Evolutionary conservation across 2,113 vertebrate genomes (phyloP).

Genomic region (Bombycilla garrulus): DNA sequence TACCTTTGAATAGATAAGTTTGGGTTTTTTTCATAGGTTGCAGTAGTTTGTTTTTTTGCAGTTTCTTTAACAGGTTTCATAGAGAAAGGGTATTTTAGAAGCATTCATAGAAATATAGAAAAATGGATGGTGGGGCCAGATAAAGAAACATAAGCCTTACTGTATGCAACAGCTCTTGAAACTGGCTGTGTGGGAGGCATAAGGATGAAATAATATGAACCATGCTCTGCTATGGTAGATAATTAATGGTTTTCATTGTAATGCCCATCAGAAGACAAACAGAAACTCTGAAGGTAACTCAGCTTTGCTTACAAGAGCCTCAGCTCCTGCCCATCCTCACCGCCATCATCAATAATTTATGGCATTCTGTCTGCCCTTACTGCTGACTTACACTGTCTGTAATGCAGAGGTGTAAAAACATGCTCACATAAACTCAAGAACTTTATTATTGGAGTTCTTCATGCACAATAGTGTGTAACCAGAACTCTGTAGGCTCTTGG

Average conservation of each 20-base stretch:
- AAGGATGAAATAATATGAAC: background rate
- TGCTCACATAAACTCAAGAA: background rate
- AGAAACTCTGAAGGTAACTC: background rate
- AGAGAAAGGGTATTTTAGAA: background rate
- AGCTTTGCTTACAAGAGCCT: background rate
- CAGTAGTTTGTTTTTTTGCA: background rate
- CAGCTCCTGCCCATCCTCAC: background rate
- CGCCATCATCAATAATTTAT: background rate
- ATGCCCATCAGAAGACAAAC: background rate
- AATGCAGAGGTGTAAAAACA: background rate
- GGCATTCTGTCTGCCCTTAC: background rate
- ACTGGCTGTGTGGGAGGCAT: background rate
- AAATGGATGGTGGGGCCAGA: background rate
- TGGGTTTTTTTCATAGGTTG: background rate
- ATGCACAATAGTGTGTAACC: background rate
- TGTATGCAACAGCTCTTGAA: background rate
- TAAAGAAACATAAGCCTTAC: background rate
- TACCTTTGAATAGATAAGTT: background rate
- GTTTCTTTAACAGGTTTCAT: background rate
- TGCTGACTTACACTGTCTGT: background rate
- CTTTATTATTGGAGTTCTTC: background rate
- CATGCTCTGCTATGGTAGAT: background rate
- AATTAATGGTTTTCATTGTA: background rate
- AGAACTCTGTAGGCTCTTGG: background rate
- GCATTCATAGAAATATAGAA: background rate